Base-by-base conservation (phyloP, 2,888 invertebrate species). In the Torymus auratus region DNA sequence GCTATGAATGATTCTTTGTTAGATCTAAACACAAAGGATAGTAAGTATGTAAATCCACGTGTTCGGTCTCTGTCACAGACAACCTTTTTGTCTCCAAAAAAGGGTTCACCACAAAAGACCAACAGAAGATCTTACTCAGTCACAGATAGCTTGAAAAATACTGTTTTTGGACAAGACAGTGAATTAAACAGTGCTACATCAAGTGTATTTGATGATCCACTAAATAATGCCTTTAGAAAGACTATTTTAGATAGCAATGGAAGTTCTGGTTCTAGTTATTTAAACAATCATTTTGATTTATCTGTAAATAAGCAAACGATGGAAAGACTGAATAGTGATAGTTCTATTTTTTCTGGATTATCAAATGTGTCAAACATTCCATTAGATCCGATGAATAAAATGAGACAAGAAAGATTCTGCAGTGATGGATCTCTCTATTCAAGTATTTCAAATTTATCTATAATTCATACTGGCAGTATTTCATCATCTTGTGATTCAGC, bases 1-100 rank as follows among this genome's bases (percentile, higher is more conserved):
- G 82, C 85, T 14, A 86, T 90, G 88, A 88, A 90, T 58, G 89
- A 90, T 80, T 83, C 83, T 0, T 80, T 88, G 2, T 81, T 83
- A 85, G 50, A 67, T 41, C 41, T 2, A 15, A n/a, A 41, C 53
- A 2, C 17, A 52, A 64, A 55, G 83, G 78, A 69, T 69, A 78
- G 0, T 82, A 83, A 84, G 83, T 4, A 64, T 61, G 61, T 71
- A 1, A 70, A 67, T 3, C 58, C 72, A 67, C 73, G 80, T 7
- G 65, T 81, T 15, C 79, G 87, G 23, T 86, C 86, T 2, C 68
- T 87, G 17, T 88, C 88, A 2, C 85, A 88, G 78, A 85, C 85
- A 15, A 55, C 17, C 15, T 15, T 67, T 41, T 60, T 76, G 7
- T 83, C 85, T 4, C 81, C 83, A 2, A 83, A 77, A 41, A 84